Evolutionary conservation across 1,140 invertebrate species (phyloP), one percentile per base, ranked within the genome.

Genomic region (Periplaneta americana): DNA sequence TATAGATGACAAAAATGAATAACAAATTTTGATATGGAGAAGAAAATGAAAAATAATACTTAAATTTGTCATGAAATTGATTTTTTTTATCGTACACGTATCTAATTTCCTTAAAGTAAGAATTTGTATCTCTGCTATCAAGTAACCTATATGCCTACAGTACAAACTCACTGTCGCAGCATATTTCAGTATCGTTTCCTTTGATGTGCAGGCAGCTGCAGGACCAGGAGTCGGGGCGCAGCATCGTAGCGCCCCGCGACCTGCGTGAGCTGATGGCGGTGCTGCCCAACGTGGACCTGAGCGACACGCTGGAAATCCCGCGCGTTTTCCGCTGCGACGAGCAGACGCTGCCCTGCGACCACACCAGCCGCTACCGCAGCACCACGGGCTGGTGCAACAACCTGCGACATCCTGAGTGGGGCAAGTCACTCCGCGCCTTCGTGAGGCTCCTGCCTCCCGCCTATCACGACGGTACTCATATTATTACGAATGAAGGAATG

Each of bases 341-440:
- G 81, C 87, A 89, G 82, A 87, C 88, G 18, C 84, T 91, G 15
- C 91, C 91, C 18, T 92, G 91, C 84, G 92, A 92, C 84, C 91
- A 92, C 82, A 92, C 91, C 0, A 85, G 88, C 32, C 87, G 87
- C 83, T 92, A 90, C 84, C 85, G 92, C 10, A 90, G 89, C 0
- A 86, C 87, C 22, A 91, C 90, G 33, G 91, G 91, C n/a, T 92
- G 91, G 91, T 92, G 91, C 83, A 92, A 92, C 83, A 93, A 92
- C 83, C 85, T 92, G 11, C 85, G 88, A 78, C 86, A 89, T 84
- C 91, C 91, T 1, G 86, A 89, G 74, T 87, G 84, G 78, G 91
- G 92, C 32, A 90, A 90, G 82, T 88, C 87, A 32, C 85, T 89
- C 80, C 85, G 87, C 74, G 88, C 89, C 15, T 90, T 92, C 81